Conservation (phyloP, 2,797 vertebrate genomes). For the Sparidentex hasta region DNA sequence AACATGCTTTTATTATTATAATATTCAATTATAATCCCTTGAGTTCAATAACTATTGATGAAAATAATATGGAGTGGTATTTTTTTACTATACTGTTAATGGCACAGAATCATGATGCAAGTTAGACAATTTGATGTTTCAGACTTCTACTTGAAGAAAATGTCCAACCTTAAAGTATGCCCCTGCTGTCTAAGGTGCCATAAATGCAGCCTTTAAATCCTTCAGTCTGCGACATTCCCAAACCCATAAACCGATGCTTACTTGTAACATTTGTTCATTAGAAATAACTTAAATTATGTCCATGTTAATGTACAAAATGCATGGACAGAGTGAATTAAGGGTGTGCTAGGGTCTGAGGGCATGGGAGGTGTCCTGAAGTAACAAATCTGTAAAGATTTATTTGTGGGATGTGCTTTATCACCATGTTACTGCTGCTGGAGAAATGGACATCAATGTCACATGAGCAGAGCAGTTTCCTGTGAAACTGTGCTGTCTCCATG, state of each 20-base stretch:
- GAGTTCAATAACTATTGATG: no score
- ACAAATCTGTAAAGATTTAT: background rate
- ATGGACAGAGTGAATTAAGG: background rate
- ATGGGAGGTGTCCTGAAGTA: background rate
- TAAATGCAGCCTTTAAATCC: background rate
- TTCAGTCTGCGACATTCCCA: background rate
- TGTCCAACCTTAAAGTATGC: no score
- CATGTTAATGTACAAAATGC: background rate
- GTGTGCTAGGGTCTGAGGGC: background rate
- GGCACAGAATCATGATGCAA: background rate
- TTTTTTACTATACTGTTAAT: no score
- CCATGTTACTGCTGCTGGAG: background rate
- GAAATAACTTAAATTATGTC: background rate
- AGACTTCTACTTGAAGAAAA: background rate
- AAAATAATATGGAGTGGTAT: no score
- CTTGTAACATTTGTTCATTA: background rate
- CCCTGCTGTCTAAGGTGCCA: background rate
- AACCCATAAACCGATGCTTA: background rate
- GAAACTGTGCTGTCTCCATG: slow-evolving; percentile 23
- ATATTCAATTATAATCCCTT: no score
- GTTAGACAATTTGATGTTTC: background rate
- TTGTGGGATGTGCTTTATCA: slow-evolving; percentile 7
- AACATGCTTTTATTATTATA: no score
- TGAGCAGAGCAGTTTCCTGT: slow-evolving; percentile 10
- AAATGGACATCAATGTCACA: slow-evolving; percentile 6